Conservation (phyloP, 2,113 vertebrate species). For the Solea solea region DNA sequence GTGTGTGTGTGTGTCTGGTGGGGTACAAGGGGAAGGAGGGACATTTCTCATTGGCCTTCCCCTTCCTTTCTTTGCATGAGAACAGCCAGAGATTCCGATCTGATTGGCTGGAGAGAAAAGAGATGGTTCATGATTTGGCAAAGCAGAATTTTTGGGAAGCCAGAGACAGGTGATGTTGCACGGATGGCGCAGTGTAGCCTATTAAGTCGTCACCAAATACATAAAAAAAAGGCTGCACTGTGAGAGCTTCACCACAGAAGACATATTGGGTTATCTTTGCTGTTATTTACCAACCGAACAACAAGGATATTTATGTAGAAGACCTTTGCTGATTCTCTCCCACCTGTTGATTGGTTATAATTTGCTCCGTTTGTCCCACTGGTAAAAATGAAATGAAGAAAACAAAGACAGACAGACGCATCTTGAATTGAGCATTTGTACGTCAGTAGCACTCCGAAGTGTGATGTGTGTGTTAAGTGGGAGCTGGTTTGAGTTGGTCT, state of each 20-base stretch:
- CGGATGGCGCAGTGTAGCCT: constrained; percentile 43
- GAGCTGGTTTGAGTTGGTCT: constrained; percentile 75
- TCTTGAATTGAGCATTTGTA: constrained; percentile 73
- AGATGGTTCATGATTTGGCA: constrained; percentile 68
- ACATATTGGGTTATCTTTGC: neutral
- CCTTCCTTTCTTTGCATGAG: constrained; percentile 68
- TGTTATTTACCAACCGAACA: neutral
- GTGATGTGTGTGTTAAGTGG: constrained; percentile 80
- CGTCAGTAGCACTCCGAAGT: constrained; percentile 73
- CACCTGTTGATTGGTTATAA: constrained; percentile 53
- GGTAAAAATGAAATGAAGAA: constrained; percentile 28
- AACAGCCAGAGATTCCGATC: constrained; percentile 61
- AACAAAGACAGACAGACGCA: constrained; percentile 31
- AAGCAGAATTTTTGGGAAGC: constrained; percentile 62
- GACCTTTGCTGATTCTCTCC: constrained; percentile 19
- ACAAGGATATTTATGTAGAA: neutral
- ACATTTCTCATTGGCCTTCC: constrained; percentile 68
- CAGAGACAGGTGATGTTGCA: constrained; percentile 71
- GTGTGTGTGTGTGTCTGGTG: constrained; percentile 24
- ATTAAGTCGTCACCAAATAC: constrained; percentile 34
- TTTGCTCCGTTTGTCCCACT: constrained; percentile 29
- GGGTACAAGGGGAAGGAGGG: constrained; percentile 55
- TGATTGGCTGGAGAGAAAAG: constrained; percentile 72
- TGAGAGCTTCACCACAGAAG: neutral
- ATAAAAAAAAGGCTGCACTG: constrained; percentile 15